These are phyloP conservation scores for Gonatopus flavifemur DNA, from an alignment of 1,140 invertebrate genomes.

Conservation along the genomic window DNA sequence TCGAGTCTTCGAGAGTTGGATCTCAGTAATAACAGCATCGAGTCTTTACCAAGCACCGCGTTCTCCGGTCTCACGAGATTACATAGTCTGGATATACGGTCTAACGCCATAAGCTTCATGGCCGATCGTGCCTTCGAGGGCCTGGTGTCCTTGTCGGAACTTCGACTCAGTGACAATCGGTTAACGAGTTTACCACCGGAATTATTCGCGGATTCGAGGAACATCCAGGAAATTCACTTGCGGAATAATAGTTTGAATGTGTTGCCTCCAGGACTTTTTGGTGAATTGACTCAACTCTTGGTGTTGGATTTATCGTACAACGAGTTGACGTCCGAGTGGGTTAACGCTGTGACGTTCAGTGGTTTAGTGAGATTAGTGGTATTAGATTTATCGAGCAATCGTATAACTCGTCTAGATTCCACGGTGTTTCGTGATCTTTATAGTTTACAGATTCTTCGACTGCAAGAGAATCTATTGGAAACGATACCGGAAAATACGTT, in stretches of 20 bases:
- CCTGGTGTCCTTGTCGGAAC: conserved; percentile 70
- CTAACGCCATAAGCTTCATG: conserved; percentile 73
- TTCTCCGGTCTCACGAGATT: conserved; percentile 71
- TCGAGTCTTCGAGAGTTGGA: conserved; percentile 74
- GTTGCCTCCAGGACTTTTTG: conserved; percentile 81
- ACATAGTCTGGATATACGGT: conserved; percentile 64
- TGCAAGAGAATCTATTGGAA: conserved; percentile 83
- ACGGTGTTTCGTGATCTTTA: conserved; percentile 79
- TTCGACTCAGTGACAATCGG: conserved; percentile 81
- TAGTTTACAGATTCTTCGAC: conserved; percentile 77
- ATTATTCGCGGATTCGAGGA: conserved; percentile 77
- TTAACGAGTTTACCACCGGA: conserved; percentile 80
- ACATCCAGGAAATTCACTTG: conserved; percentile 80
- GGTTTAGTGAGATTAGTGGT: conserved; percentile 79
- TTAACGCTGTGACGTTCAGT: conserved; percentile 82
- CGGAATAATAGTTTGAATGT: conserved; percentile 87
- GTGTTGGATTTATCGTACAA: conserved; percentile 85
- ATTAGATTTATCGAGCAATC: conserved; percentile 80
- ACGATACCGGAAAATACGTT: conserved; percentile 81
- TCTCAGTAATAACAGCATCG: conserved; percentile 80
- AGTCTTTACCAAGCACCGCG: conserved; percentile 73
- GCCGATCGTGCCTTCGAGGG: conserved; percentile 82
- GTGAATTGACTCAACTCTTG: conserved; percentile 76
- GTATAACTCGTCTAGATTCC: conserved; percentile 75
- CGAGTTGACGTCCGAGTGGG: conserved; percentile 83